A percentile compares a stretch with the other conserved stretches of the same genome.
phyloP scores from a whole-genome alignment of 2,797 vertebrate genomes.

The Menidia menidia region DNA sequence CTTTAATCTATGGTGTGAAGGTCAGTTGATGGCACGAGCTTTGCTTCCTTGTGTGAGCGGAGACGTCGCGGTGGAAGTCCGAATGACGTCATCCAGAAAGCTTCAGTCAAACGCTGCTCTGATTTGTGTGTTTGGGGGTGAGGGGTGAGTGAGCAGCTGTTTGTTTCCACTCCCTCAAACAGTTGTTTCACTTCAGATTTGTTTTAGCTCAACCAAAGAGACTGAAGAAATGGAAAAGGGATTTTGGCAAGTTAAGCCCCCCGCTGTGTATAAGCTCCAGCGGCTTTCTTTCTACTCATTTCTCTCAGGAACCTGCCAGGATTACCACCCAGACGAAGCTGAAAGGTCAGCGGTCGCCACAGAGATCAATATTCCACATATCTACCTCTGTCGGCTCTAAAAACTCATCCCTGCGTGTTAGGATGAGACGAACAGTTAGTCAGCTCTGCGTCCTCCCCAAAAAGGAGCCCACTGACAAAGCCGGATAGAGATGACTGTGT shows the following conservation, averaged over 20 bases:
- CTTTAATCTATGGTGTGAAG: background rate
- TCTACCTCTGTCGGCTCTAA: conserved; percentile 22
- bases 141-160: conserved; percentile 51
- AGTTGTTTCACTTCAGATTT: conserved; percentile 42
- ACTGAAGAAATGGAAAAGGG: conserved; percentile 21
- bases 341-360: conserved; percentile 60
- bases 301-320: conserved; percentile 30
- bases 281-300: conserved; percentile 23
- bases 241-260: background rate
- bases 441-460: conserved; percentile 11
- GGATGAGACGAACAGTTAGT: conserved; percentile 39
- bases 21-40: background rate
- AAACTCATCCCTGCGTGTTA: conserved; percentile 31
- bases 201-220: background rate
- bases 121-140: background rate
- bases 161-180: conserved; percentile 24
- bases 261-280: conserved; percentile 13
- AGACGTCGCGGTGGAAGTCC: background rate
- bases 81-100: conserved; percentile 17
- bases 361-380: conserved; percentile 38
- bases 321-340: conserved; percentile 47
- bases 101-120: conserved; percentile 15
- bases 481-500: conserved; percentile 38
- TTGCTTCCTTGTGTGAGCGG: background rate
- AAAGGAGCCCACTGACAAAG: conserved; percentile 37